Base-by-base conservation (phyloP, 1,140 invertebrate genomes). In the Eumaeus atala region DNA sequence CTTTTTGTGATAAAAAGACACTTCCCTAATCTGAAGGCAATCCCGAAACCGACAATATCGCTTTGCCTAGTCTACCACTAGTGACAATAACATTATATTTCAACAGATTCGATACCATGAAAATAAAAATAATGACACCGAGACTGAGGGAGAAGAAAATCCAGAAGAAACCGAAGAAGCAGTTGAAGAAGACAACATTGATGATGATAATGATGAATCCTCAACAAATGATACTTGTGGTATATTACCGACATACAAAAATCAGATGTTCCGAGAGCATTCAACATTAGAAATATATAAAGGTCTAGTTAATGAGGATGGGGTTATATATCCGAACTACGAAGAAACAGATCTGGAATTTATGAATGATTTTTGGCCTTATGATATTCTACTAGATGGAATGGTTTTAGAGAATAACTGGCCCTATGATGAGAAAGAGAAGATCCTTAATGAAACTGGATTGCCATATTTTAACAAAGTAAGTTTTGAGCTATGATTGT, bases 401-500 rank as follows among this genome's bases (percentile, higher is more conserved):
- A 14, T 78, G 1, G 34, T 86, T n/a, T 54, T 86, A 34, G 67
- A 75, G 70, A 80, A 86, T 50, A 80, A 58, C 51, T 86, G 79
- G 81, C 83, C 83, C n/a, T 61, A 78, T 36, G 83, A 86, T 58
- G 51, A 77, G 49, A 64, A 66, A 5, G 40, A 72, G 14, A 83
- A 78, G 33, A 21, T 47, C 7, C 28, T 67, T 28, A 67, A 77
- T 16, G 64, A 70, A 47, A 76, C 65, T 7, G 42, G 33, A 16
- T 59, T 83, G 18, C 75, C 78, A 0, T 84, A 84, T 50, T 85
- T 77, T 42, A 85, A 59, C 66, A 42, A 77, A 67, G 80, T 84
- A 62, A 59, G 36, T 51, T 35, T 10, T 17, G 16, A 17, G 1
- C 6, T 17, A 7, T n/a, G 10, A 9, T 47, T 10, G 21, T 3